Conservation (phyloP, 2,888 invertebrate species). For the Adineta ricciae region DNA sequence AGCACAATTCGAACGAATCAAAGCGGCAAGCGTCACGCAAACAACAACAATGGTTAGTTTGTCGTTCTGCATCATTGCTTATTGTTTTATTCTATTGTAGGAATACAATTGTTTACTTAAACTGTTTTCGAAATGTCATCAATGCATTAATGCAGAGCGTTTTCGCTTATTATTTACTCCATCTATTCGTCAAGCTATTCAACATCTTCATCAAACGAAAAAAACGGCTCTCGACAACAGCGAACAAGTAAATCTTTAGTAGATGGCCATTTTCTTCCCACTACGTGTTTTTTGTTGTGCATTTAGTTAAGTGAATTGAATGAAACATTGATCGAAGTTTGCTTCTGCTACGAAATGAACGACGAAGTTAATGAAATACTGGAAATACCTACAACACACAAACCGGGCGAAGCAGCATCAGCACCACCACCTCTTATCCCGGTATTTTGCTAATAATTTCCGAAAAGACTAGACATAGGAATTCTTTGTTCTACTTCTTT, state of each 20-base stretch:
- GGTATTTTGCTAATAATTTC: not conserved
- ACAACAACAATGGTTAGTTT: not conserved
- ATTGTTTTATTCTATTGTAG: not conserved
- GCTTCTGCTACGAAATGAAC: not conserved
- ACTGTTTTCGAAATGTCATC: not conserved
- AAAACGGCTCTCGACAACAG: not conserved
- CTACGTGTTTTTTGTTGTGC: not conserved
- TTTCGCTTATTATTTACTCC: not conserved
- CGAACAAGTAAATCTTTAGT: not conserved
- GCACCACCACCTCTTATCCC: not conserved
- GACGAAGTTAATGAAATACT: not conserved
- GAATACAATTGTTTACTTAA: slow-evolving; percentile 7
- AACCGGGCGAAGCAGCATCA: not conserved
- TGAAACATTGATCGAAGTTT: not conserved
- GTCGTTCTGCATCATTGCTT: not conserved
- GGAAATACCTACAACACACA: not conserved
- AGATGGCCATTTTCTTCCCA: not conserved
- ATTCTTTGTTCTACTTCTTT: not conserved
- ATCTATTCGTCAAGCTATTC: not conserved
- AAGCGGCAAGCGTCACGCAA: slow-evolving; percentile 29
- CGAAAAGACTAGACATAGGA: not conserved
- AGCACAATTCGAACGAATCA: slow-evolving; percentile 43
- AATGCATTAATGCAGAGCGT: not conserved
- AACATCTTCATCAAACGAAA: not conserved
- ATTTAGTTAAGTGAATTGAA: not conserved